These are phyloP conservation scores for Falco concolor DNA, from an alignment of 2,797 vertebrate species.

Conservation along the genomic window DNA sequence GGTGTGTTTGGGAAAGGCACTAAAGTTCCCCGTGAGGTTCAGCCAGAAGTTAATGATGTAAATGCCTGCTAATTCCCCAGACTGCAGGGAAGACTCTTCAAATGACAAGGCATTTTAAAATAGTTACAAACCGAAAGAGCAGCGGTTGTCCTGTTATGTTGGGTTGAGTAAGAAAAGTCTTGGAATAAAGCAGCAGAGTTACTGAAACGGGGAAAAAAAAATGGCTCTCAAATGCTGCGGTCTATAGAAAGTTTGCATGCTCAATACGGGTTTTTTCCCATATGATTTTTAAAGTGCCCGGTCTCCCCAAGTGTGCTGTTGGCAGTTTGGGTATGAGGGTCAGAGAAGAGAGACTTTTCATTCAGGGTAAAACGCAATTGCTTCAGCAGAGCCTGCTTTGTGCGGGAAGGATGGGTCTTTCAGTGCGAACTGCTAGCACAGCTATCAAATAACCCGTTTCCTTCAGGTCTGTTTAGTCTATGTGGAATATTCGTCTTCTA, in stretches of 20 bases:
- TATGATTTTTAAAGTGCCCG: not conserved
- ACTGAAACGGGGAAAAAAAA: not conserved
- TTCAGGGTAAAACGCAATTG: not conserved
- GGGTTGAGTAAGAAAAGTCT: not conserved
- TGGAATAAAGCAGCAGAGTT: not conserved
- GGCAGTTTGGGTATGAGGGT: not conserved
- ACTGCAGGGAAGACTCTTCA: not conserved
- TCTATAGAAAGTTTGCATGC: not conserved
- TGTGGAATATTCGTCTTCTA: not conserved
- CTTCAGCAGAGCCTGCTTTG: not conserved
- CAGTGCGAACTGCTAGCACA: not conserved
- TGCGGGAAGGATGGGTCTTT: not conserved
- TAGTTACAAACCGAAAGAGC: not conserved
- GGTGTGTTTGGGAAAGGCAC: not conserved
- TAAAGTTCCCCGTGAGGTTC: not conserved
- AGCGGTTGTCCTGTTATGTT: fast-evolving
- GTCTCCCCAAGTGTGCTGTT: not conserved
- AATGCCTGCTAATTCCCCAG: not conserved
- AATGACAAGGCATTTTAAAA: not conserved
- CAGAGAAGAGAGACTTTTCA: not conserved
- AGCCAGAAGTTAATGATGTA: not conserved
- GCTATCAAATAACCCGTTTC: not conserved
- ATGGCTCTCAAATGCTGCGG: not conserved
- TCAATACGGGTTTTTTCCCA: not conserved
- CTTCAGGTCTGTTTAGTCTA: not conserved